Evolutionary conservation across 2,888 invertebrate genomes (phyloP), one percentile per base, ranked within the genome.

Genomic region (Leptogaster cylindrica): DNA sequence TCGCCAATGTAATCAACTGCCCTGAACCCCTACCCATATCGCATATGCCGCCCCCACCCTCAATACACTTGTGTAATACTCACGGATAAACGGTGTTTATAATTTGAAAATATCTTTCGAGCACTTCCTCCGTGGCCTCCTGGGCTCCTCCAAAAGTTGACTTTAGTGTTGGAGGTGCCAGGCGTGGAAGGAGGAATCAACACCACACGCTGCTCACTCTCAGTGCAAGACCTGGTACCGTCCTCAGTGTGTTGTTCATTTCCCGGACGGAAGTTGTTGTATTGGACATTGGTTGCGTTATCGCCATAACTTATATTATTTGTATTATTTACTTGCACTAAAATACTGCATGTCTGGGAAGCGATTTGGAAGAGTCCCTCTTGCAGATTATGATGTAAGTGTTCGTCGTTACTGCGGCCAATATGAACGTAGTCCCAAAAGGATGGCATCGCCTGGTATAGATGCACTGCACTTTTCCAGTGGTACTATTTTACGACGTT

Each of bases 351-450:
- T 66, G 90, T 90, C 78, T 90, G 90, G 10, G 89, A 89, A 3
- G 89, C 90, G 72, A 90, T 90, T 83, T 90, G 90, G 76, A 90
- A 89, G 28, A 90, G 82, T 4, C 90, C 90, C 75, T 90, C 90
- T 75, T 90, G 89, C 71, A 90, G 79, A 78, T 89, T 89, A 63
- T 87, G 83, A 73, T 85, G 79, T 72, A 50, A 33, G 16, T 10
- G 27, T 8, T 44, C 36, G 7, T 84, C 83, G 73, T 70, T 68
- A 67, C 41, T 48, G 25, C 83, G 74, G 71, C 83, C 83, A 73
- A 84, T 81, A 71, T 82, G 82, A 67, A 87, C 81, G 75, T 85
- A 84, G 76, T 87, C 86, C 86, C 86, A 87, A 79, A 86, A 84
- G 61, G 85, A 83, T 75, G 87, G 85, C 87, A 87, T 87, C 71